Evolutionary conservation across 2,797 vertebrate species (phyloP), one percentile per base, ranked within the genome.

Genomic region (Monodelphis domestica): DNA sequence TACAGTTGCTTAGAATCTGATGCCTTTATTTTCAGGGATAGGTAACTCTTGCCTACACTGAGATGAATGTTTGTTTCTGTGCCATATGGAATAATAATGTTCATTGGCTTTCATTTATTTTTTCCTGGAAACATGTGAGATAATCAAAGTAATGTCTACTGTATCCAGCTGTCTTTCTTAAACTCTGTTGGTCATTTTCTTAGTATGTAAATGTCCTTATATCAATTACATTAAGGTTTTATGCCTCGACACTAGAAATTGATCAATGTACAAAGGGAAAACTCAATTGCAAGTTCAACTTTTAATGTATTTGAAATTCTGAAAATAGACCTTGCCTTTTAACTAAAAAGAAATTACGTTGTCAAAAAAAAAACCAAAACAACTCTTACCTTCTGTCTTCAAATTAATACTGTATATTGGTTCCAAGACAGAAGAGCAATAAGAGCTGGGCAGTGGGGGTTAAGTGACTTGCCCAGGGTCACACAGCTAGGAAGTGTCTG

Each of bases 1-100:
- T 98, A 96, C 98, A 98, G 98, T 98, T 98, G 98, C 98, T 98
- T 98, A 98, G 98, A 98, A 95, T 96, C 94, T 97, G 97, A 98
- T 98, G 98, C 98, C 98, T 98, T 98, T 97, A 95, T 97, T 98
- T 98, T 98, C 98, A 98, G 98, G 98, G 98, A 98, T 97, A 98
- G 98, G 98, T 97, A 97, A 98, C 98, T 98, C 97, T 96, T 96
- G 95, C 97, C 96, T 95, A 98, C 98, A 98, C 97, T 98, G 95
- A 98, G 97, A 96, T 97, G 97, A 98, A 98, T 98, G 98, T 98
- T 93, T 97, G 97, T 98, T 98, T 98, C 98, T 97, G 97, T 98
- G 98, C 98, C 97, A 97, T 96, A 96, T 97, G 97, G 97, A 98
- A 97, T 98, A 98, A 98, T 97, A 98, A 90, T 94, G 94, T 92